Base-by-base conservation (phyloP, 2,888 invertebrate genomes). In the Caenorhabditis angaria region DNA sequence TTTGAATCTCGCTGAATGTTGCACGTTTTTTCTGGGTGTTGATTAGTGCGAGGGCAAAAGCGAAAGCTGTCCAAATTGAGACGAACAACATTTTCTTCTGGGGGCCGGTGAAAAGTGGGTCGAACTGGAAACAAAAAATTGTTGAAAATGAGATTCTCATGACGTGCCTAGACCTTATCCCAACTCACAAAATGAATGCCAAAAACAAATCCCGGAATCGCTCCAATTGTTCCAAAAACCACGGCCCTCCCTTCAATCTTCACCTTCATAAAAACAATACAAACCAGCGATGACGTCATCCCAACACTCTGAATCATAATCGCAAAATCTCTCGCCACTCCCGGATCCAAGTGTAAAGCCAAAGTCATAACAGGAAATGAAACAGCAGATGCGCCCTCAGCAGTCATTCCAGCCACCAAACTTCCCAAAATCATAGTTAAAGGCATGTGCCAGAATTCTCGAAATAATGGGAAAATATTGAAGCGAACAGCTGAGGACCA, bases 1-100 rank as follows among this genome's bases (percentile, higher is more conserved):
- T 61, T 10, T 73, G 79, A 41, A 82, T 83, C n/a, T 63, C 47
- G 25, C 66, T 74, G 35, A 61, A 73, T 10, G 80, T 77, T 50
- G 68, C 64, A 1, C 85, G 65, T 41, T 88, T 66, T 68, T 71
- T 76, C 56, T 83, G 72, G 2, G 72, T 59, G 69, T 88, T 87
- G 22, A 87, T 69, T 14, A 87, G 66, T 63, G 81, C 84, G 20
- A 87, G 74, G 8, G 87, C 84, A 32, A 86, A 74, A 12, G 87
- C 86, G 70, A 88, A 87, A 1, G 86, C 76, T 29, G 82, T 78
- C 87, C 87, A 87, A 27, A 88, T 80, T 10, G 85, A 82, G n/a
- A 87, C 87, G 67, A 88, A 87, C 20, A 81, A 66, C 85, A 88
- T 87, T 66, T 88, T 88, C 76, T 87, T 88, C 62, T 77, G 64